Percentiles rank a stretch among this genome's conserved stretches.
Evolutionary conservation across 1,140 invertebrate genomes (phyloP).

Genomic region (Ephestia elutella): DNA sequence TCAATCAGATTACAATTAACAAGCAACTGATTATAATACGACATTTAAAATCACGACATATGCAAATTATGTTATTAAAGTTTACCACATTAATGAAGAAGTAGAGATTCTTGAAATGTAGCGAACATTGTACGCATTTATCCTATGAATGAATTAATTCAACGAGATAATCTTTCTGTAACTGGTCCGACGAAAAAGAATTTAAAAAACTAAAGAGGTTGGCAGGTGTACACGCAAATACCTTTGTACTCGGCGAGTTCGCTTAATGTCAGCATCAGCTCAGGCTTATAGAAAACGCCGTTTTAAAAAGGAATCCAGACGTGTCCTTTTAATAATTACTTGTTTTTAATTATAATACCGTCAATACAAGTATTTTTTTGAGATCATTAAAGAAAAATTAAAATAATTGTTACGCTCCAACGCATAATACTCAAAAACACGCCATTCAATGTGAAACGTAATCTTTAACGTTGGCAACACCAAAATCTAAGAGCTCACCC

Average conservation of each 20-base stretch:
- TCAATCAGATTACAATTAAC: no score
- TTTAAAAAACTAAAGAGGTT: not conserved
- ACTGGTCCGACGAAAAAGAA: not conserved
- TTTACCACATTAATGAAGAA: not conserved
- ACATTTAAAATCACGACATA: not conserved
- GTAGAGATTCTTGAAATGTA: not conserved
- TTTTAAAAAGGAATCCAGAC: not conserved
- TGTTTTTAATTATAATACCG: not conserved
- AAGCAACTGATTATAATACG: no score
- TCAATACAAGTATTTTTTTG: not conserved
- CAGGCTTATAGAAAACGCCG: not conserved
- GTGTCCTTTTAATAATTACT: not conserved
- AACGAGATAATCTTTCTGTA: not conserved
- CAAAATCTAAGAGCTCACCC: not conserved
- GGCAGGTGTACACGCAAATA: constrained; percentile 1
- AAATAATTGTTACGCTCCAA: no score
- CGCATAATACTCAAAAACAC: no score
- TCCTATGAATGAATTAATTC: constrained; percentile 2
- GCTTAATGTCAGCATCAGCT: not conserved
- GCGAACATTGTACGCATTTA: not conserved
- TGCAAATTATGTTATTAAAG: constrained; percentile 1
- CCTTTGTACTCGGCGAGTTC: not conserved
- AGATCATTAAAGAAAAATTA: no score
- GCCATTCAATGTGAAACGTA: not conserved
- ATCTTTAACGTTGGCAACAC: not conserved